Evolutionary conservation across 2,113 vertebrate genomes (phyloP).

Genomic region (Myotis davidii): DNA sequence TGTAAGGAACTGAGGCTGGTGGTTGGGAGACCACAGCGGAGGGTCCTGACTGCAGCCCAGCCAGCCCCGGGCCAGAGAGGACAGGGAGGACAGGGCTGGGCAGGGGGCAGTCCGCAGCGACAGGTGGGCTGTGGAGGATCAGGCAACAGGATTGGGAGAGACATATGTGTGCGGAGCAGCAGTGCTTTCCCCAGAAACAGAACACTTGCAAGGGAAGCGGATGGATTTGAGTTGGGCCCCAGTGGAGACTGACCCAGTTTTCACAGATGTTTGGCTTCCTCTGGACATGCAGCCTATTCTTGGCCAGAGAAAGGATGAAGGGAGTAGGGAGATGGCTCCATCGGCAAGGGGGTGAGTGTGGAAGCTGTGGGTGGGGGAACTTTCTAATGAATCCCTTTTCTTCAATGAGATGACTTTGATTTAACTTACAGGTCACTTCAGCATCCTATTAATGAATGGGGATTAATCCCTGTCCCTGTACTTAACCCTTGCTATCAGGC

Average conservation of each 20-base stretch:
- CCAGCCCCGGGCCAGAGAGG: neutral
- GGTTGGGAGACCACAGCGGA: neutral
- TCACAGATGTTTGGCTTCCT: neutral
- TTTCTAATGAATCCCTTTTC: neutral
- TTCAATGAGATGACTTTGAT: slow-evolving; percentile 15
- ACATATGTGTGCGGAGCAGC: accelerated
- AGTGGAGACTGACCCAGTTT: neutral
- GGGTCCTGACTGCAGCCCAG: neutral
- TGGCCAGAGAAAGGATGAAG: accelerated
- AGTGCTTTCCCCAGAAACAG: neutral
- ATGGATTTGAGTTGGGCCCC: neutral
- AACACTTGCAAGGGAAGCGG: neutral
- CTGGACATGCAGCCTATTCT: neutral
- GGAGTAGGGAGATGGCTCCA: neutral
- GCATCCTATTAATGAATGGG: slow-evolving; percentile 56
- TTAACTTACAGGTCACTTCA: slow-evolving; percentile 45
- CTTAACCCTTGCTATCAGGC: slow-evolving; percentile 58
- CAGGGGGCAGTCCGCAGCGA: accelerated
- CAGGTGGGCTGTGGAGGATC: neutral
- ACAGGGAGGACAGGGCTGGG: neutral
- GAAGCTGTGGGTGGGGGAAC: neutral
- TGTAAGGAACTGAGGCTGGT: neutral
- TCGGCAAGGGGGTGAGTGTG: neutral
- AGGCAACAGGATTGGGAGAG: neutral
- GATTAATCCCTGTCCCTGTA: slow-evolving; percentile 61